A percentile compares a stretch with the other conserved stretches of the same genome.
Evolutionary conservation across 2,113 vertebrate genomes (phyloP).

Genomic region (Atractosteus spatula): DNA sequence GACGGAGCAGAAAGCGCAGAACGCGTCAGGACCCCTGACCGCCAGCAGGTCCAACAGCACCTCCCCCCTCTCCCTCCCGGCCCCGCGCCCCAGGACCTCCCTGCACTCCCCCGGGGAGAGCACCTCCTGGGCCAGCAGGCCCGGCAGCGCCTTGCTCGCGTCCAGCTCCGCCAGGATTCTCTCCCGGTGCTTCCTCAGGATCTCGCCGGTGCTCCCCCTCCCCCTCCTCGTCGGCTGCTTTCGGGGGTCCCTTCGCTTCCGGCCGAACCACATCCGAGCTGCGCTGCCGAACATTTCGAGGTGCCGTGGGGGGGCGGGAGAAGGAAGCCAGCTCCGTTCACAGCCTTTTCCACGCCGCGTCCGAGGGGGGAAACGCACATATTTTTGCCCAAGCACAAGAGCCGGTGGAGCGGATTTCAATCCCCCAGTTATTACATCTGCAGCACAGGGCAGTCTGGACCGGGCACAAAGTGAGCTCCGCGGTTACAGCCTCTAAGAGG

Average conservation of each 20-base stretch:
- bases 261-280: slow-evolving; percentile 72
- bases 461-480: slow-evolving; percentile 61
- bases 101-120: slow-evolving; percentile 83
- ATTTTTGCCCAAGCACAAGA: slow-evolving; percentile 39
- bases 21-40: slow-evolving; percentile 76
- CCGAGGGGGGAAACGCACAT: slow-evolving; percentile 58
- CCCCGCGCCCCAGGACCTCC: slow-evolving; percentile 73
- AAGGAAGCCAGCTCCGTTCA: slow-evolving; percentile 40
- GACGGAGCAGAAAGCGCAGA: slow-evolving; percentile 78
- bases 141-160: slow-evolving; percentile 73
- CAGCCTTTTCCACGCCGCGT: slow-evolving; percentile 41
- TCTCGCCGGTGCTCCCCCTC: slow-evolving; percentile 64
- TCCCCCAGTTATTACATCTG: slow-evolving; percentile 55
- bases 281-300: slow-evolving; percentile 73
- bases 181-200: slow-evolving; percentile 69
- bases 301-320: slow-evolving; percentile 42
- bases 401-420: slow-evolving; percentile 49
- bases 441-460: slow-evolving; percentile 75
- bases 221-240: slow-evolving; percentile 63
- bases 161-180: slow-evolving; percentile 74
- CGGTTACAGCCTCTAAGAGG: slow-evolving; percentile 79
- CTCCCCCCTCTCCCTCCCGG: slow-evolving; percentile 62
- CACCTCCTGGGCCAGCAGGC: slow-evolving; percentile 75
- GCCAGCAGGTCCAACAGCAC: slow-evolving; percentile 77
- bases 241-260: slow-evolving; percentile 52